A percentile compares a stretch with the other conserved stretches of the same genome.
These are phyloP conservation scores for Mystacornis crossleyi DNA, from an alignment of 2,113 vertebrate species.

Conservation along the genomic window DNA sequence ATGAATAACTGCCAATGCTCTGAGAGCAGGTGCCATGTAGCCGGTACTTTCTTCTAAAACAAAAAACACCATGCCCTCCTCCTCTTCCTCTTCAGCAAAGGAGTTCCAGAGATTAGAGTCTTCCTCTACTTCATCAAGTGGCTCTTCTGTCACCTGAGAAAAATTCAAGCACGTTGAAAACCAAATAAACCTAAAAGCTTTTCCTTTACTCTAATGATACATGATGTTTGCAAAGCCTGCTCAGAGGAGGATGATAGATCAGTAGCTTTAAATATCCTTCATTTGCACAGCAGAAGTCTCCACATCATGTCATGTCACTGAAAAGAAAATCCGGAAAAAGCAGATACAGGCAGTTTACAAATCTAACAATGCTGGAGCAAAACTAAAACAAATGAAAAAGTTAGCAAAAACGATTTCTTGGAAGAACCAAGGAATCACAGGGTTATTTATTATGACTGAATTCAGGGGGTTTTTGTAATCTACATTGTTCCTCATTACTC, in stretches of 20 bases:
- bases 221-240: neutral
- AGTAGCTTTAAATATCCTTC: neutral
- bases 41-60: constrained; percentile 96
- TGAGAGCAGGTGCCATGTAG: constrained; percentile 94
- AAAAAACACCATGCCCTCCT: constrained; percentile 88
- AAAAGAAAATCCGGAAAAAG: neutral
- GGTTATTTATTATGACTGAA: neutral
- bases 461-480: neutral
- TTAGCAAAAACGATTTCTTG: neutral
- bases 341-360: neutral
- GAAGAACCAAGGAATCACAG: neutral
- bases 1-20: constrained; percentile 89
- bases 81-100: constrained; percentile 88
- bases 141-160: constrained; percentile 91
- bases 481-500: neutral
- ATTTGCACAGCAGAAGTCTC: neutral
- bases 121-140: constrained; percentile 83
- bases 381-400: neutral
- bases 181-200: neutral
- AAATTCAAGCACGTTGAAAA: constrained; percentile 2
- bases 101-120: constrained; percentile 87
- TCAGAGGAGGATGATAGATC: neutral
- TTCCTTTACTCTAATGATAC: neutral
- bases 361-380: neutral
- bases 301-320: neutral